These are phyloP conservation scores for Epizoanthus rinbou DNA, from an alignment of 92 coral and sea anemone genomes.

Conservation along the genomic window DNA sequence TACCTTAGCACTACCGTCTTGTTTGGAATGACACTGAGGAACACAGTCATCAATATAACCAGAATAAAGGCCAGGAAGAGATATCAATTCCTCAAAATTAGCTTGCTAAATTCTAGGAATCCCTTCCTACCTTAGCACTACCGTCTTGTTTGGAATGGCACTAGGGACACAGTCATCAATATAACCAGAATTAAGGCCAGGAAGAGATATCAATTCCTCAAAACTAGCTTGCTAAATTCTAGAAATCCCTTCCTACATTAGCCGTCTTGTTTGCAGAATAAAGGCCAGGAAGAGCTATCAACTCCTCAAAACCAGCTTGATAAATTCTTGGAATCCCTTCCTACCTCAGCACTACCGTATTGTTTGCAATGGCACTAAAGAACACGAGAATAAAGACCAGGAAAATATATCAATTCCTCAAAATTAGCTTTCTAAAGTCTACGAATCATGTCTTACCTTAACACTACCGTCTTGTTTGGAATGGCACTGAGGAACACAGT, in stretches of 20 bases:
- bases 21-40: no score
- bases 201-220: neutral
- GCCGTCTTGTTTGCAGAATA: conserved; percentile 36
- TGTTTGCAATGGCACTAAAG: no score
- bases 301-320: no score
- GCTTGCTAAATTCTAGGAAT: neutral
- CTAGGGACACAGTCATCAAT: neutral
- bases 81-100: no score
- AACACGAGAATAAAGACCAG: no score
- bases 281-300: neutral
- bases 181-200: neutral
- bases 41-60: no score
- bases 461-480: neutral
- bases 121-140: conserved; percentile 43
- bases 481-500: no score
- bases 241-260: conserved; percentile 35
- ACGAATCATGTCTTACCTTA: no score
- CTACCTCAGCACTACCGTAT: neutral
- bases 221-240: neutral
- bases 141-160: conserved; percentile 49
- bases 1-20: neutral
- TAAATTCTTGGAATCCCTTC: no score
- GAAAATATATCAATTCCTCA: no score
- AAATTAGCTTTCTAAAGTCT: no score
- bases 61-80: neutral